These are phyloP conservation scores for Trachops cirrhosus DNA, from an alignment of 2,797 vertebrate species.

Conservation along the genomic window DNA sequence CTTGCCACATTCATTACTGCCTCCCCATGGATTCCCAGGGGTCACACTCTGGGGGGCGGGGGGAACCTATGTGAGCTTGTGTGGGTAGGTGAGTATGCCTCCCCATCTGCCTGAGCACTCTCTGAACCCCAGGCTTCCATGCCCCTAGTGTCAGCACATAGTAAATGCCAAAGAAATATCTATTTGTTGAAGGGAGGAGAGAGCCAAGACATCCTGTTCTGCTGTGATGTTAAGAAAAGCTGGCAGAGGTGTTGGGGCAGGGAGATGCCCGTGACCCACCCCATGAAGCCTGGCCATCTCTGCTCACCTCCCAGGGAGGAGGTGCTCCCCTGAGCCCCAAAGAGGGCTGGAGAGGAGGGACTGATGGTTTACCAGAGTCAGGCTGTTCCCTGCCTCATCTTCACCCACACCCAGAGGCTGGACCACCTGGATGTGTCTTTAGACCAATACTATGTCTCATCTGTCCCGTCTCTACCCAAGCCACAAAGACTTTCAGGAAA, in stretches of 20 bases:
- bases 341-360: background rate
- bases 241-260: background rate
- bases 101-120: background rate
- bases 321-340: background rate
- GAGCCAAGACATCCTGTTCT: background rate
- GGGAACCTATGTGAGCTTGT: background rate
- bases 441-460: background rate
- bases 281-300: background rate
- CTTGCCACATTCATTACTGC: background rate
- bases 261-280: background rate
- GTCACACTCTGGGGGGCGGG: background rate
- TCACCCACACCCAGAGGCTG: background rate
- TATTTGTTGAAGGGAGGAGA: background rate
- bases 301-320: background rate
- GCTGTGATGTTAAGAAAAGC: background rate
- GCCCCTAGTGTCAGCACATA: background rate
- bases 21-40: background rate
- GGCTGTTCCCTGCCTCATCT: background rate
- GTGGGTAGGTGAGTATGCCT: background rate
- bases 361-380: background rate
- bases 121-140: background rate
- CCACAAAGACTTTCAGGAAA: background rate
- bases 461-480: background rate
- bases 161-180: background rate
- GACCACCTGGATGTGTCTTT: background rate